Evolutionary conservation across 2,888 invertebrate genomes (phyloP).

Genomic region (Didymodactylos carnosus): DNA sequence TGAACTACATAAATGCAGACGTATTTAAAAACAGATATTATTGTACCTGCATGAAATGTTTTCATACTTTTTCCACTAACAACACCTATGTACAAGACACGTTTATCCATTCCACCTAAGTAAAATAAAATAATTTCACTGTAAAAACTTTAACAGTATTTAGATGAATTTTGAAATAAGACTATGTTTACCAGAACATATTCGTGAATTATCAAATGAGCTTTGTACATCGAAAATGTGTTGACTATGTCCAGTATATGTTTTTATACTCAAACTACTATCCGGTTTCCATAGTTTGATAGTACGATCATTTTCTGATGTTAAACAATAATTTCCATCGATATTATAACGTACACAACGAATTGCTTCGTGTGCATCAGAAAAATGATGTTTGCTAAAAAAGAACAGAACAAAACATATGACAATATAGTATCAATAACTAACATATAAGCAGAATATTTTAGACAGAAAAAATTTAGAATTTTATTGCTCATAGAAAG

Average conservation of each 20-base stretch:
- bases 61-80: conserved; percentile 9
- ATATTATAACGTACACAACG: conserved; percentile 71
- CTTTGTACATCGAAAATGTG: not conserved
- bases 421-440: no score
- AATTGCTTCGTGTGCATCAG: conserved; percentile 77
- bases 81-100: conserved; percentile 45
- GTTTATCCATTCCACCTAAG: conserved; percentile 74
- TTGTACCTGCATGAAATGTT: conserved; percentile 52
- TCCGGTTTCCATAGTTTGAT: conserved; percentile 5
- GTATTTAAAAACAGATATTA: conserved; percentile 20
- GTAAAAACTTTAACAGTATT: not conserved
- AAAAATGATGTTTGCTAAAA: no score
- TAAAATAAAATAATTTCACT: no score
- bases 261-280: not conserved
- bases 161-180: no score
- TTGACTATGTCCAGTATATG: conserved; percentile 1
- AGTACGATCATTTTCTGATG: conserved; percentile 44
- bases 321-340: conserved; percentile 80
- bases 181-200: not conserved
- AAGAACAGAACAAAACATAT: no score
- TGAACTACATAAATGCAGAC: not conserved
- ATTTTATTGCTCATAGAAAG: no score
- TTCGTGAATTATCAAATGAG: not conserved
- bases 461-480: no score
- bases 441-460: no score